phyloP scores from a whole-genome alignment of 2,113 vertebrate genomes.

The Boleophthalmus pectinirostris region DNA sequence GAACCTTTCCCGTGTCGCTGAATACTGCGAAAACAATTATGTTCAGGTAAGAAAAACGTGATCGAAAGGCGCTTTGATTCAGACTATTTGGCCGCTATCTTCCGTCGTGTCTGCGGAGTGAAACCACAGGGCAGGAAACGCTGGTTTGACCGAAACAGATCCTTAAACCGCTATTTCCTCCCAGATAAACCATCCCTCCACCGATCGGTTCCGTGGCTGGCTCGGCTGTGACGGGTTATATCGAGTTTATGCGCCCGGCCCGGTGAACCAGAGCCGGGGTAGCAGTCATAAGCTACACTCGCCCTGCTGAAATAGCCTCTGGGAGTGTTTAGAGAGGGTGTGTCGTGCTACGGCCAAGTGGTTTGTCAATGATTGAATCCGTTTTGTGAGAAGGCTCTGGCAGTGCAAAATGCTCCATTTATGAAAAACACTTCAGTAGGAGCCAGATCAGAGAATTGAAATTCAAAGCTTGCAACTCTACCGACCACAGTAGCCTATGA shows the following conservation, averaged over 20 bases:
- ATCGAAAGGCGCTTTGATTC: background rate
- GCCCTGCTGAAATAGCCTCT: slow-evolving; percentile 15
- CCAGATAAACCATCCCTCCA: background rate
- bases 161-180: slow-evolving; percentile 36
- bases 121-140: slow-evolving; percentile 69
- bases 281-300: slow-evolving; percentile 14
- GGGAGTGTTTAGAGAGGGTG: slow-evolving; percentile 70
- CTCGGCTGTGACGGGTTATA: background rate
- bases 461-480: background rate
- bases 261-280: slow-evolving; percentile 16
- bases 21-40: slow-evolving; percentile 99
- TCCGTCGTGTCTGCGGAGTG: slow-evolving; percentile 53
- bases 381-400: slow-evolving; percentile 25
- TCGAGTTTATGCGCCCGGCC: background rate
- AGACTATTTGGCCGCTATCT: background rate
- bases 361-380: slow-evolving; percentile 51
- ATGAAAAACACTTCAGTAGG: background rate
- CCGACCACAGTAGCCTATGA: background rate
- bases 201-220: slow-evolving; percentile 12
- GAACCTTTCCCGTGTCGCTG: slow-evolving; percentile 94
- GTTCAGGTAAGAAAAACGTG: slow-evolving; percentile 85
- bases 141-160: slow-evolving; percentile 43
- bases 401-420: background rate
- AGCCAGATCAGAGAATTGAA: background rate
- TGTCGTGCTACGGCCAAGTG: slow-evolving; percentile 67